Evolutionary conservation across 2,888 invertebrate species (phyloP).

Genomic region (Crossocerus cetratus): DNA sequence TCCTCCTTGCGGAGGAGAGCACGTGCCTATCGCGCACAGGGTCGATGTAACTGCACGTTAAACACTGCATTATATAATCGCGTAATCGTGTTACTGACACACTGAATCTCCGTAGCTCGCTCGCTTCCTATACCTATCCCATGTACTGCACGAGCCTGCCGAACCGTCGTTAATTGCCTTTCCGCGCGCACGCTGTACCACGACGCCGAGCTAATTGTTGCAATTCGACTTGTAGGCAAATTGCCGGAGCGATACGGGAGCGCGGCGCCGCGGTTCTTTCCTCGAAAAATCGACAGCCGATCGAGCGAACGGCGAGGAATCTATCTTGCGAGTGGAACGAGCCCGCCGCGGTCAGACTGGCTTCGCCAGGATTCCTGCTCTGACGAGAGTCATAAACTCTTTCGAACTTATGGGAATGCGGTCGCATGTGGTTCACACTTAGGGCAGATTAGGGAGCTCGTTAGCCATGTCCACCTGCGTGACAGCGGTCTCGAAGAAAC

Average conservation of each 20-base stretch:
- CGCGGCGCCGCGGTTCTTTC: too few relatives aligned
- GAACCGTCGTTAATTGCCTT: constrained; percentile 1
- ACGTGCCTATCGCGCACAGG: background rate
- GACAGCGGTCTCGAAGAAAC: constrained; percentile 11
- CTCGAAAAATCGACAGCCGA: too few relatives aligned
- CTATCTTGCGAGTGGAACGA: too few relatives aligned
- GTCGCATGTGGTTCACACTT: too few relatives aligned
- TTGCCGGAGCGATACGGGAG: background rate
- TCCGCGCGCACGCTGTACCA: background rate
- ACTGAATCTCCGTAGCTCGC: background rate
- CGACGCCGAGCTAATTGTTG: background rate
- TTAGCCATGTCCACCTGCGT: constrained; percentile 8
- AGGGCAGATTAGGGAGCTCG: too few relatives aligned
- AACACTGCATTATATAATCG: background rate
- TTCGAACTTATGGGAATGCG: too few relatives aligned
- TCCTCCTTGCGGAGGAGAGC: too few relatives aligned
- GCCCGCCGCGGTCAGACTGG: too few relatives aligned
- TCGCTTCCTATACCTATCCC: background rate
- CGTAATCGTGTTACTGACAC: constrained; percentile 5
- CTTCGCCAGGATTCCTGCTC: too few relatives aligned
- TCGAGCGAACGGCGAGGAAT: too few relatives aligned
- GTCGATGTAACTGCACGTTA: background rate
- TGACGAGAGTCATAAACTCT: too few relatives aligned
- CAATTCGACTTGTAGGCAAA: background rate
- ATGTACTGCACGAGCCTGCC: background rate